Evolutionary conservation across 1,140 invertebrate genomes (phyloP), one percentile per base, ranked within the genome.

Genomic region (Rhopalosiphum maidis): DNA sequence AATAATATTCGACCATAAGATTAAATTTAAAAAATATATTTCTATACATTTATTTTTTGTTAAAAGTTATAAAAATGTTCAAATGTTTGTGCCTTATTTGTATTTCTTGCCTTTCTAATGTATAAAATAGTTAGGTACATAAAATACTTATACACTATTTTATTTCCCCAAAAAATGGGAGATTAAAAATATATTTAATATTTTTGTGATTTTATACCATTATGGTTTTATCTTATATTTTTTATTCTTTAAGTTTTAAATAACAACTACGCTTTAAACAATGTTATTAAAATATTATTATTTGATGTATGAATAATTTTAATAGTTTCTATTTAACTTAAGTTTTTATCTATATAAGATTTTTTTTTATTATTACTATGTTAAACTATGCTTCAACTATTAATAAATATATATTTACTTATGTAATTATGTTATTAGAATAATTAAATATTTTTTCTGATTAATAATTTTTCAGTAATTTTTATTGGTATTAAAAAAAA

Each of bases 251-350:
- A 92, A 55, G 48, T 83, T 93, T 85, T n/a, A 18, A 30, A 54
- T 93, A 60, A 46, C 35, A 92, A 93, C 21, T 85, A 11, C n/a
- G 46, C 25, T 93, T 93, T 93, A 85, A 85, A 54, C 21, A 30
- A 85, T 93, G 91, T 93, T 93, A 83, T 83, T 46, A 83, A 37
- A 82, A 37, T 91, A 68, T 91, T 91, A 92, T 51, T 92, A 82
- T 85, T 85, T 86, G 41, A 86, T 93, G 22, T 93, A 55, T 85
- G 25, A 86, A 86, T 86, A 55, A 23, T 55, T 48, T 82, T 51
- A 85, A 93, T 83, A 93, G 91, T 85, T 93, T 85, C 77, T 93
- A 93, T 86, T 93, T 93, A 93, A 86, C 6, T 43, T 83, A 25
- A 92, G 68, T 92, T 51, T 68, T 68, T 91, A 25, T 82, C 7